Evolutionary conservation across 92 coral and sea anemone species (phyloP), one percentile per base, ranked within the genome.

Genomic region (Micromussa lordhowensis): DNA sequence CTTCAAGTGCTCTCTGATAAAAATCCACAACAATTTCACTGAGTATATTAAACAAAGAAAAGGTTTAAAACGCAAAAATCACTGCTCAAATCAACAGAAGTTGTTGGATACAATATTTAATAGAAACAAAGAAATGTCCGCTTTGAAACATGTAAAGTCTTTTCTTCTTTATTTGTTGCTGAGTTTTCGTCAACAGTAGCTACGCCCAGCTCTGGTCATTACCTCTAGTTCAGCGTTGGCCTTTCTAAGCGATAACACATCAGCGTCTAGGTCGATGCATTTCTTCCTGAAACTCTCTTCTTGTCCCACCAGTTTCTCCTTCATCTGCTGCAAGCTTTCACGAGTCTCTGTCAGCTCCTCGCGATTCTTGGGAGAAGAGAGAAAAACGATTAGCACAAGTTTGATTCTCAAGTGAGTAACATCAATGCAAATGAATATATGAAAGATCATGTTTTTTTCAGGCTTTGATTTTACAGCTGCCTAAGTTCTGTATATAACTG

Each of bases 281-380:
- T 95, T 95, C 82, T 95, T 96, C 31, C 99, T 88, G 83, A 93
- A 92, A 18, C 92, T 90, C 82, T 97, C 98, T 34, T 95, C 96
- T 28, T 97, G 96, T 66, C 95, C 96, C 36, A 97, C 90, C 18
- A 95, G 88, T 78, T 93, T 93, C 53, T 97, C 99, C 80, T 97
- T 97, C 73, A 92, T 91, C 83, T 97, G 97, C 82, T 97, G 99
- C 31, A 96, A 69, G 57, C 94, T 86, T 77, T 94, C 99, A 3
- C 99, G 95, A 0, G 99, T 96, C 90, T 97, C 98, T 8, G 95
- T 95, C 22, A 97, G 95, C 31, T 97, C 99, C 83, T 97, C 99
- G 51, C 98, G 83, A 29, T 94, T 90, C 98, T 95, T 72, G 48
- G 83, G 75, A 21, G 44, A 61, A 61, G 54, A 3, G 34, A 57